A percentile compares a stretch with the other conserved stretches of the same genome.
These are phyloP conservation scores for Drosophila sechellia DNA, from an alignment of 1,140 invertebrate genomes.

Conservation along the genomic window DNA sequence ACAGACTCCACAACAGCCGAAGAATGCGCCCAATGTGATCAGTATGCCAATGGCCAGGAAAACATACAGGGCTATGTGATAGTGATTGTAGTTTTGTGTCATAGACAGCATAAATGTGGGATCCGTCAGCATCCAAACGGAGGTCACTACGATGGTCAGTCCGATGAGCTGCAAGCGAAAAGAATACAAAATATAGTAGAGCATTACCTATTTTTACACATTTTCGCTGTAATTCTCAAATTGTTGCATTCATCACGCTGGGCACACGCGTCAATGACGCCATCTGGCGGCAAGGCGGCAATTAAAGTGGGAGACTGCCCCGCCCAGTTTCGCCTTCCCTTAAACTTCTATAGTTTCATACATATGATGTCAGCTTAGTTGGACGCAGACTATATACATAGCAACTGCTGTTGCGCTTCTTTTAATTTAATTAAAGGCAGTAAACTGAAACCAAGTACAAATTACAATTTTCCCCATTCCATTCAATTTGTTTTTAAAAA, in stretches of 20 bases:
- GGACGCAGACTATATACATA: slow-evolving; percentile 22
- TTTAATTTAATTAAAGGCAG: slow-evolving; percentile 28
- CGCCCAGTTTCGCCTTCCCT: background rate
- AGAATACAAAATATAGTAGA: slow-evolving; percentile 10
- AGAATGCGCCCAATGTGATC: slow-evolving; percentile 93
- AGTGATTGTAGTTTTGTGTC: slow-evolving; percentile 89
- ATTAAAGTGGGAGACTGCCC: slow-evolving; percentile 52
- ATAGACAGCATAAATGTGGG: slow-evolving; percentile 90
- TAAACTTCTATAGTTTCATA: slow-evolving; percentile 21
- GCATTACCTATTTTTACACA: background rate
- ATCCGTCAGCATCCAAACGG: slow-evolving; percentile 92
- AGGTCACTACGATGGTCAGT: slow-evolving; percentile 87
- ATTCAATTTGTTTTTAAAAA: too few relatives aligned
- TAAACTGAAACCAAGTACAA: too few relatives aligned
- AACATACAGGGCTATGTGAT: slow-evolving; percentile 90
- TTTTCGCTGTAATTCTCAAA: slow-evolving; percentile 18
- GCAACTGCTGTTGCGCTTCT: slow-evolving; percentile 15
- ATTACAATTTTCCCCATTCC: background rate
- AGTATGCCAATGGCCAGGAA: slow-evolving; percentile 90
- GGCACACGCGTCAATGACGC: slow-evolving; percentile 47
- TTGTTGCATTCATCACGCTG: slow-evolving; percentile 18
- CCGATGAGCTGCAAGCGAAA: slow-evolving; percentile 89
- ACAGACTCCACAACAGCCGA: slow-evolving; percentile 96
- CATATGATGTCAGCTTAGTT: slow-evolving; percentile 66
- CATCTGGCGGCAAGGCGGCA: slow-evolving; percentile 54